These are phyloP conservation scores for Pseudomyrmex flavicornis DNA, from an alignment of 1,140 invertebrate genomes.

Conservation along the genomic window DNA sequence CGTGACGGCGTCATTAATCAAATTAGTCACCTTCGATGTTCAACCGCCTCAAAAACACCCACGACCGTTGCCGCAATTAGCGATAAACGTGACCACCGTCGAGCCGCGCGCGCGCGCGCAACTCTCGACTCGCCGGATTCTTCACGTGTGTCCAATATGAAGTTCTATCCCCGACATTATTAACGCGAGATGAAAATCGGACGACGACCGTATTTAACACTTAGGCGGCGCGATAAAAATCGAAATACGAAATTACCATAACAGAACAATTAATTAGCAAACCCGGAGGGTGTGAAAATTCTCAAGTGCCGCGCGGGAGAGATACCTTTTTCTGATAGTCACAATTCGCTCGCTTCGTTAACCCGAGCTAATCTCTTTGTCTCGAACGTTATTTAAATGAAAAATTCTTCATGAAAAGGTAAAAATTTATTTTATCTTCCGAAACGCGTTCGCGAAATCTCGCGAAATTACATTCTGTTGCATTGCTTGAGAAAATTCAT, in stretches of 20 bases:
- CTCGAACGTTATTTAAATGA: background rate
- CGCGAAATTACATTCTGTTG: background rate
- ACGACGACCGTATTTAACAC: constrained; percentile 14
- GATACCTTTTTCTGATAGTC: constrained; percentile 1
- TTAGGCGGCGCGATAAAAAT: constrained; percentile 26
- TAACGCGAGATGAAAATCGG: constrained; percentile 24
- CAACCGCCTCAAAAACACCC: constrained; percentile 28
- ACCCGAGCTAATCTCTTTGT: background rate
- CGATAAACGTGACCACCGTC: background rate
- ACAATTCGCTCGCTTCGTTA: background rate
- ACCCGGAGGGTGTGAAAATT: constrained; percentile 13
- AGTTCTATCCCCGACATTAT: constrained; percentile 1
- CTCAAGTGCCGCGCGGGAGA: constrained; percentile 4
- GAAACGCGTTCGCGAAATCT: too few species aligned
- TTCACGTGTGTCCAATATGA: background rate
- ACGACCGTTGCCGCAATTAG: constrained; percentile 41
- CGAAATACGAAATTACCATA: constrained; percentile 6
- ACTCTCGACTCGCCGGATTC: background rate
- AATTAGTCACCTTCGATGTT: constrained; percentile 42
- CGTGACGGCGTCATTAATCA: constrained; percentile 50
- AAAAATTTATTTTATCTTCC: background rate
- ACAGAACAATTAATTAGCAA: constrained; percentile 31
- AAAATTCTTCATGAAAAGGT: background rate
- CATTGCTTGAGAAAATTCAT: too few species aligned
- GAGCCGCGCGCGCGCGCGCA: too few species aligned